phyloP scores from a whole-genome alignment of 2,797 vertebrate species.

The Enoplosus armatus region DNA sequence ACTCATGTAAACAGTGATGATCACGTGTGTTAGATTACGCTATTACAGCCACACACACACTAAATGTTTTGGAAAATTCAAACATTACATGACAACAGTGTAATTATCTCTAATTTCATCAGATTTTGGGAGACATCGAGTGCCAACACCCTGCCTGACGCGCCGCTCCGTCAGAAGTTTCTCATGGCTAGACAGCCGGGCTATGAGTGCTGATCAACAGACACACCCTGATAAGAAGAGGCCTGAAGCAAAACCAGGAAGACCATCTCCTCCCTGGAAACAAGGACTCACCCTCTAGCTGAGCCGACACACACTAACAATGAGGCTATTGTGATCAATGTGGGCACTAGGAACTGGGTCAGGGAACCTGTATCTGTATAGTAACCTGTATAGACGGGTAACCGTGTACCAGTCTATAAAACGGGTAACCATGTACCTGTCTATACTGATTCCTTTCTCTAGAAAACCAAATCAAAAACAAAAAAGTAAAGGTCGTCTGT shows the following conservation, averaged over 20 bases:
- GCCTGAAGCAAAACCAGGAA: slow-evolving; percentile 80
- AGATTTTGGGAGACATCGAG: slow-evolving; percentile 45
- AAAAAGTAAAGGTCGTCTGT: background rate
- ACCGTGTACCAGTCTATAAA: too few species aligned
- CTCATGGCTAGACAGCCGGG: slow-evolving; percentile 74
- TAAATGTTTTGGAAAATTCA: slow-evolving; percentile 14
- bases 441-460: background rate
- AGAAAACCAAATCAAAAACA: background rate
- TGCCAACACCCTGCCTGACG: slow-evolving; percentile 62
- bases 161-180: slow-evolving; percentile 63
- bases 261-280: slow-evolving; percentile 83
- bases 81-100: slow-evolving; percentile 12
- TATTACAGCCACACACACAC: background rate
- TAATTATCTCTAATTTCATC: slow-evolving; percentile 57
- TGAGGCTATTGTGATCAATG: slow-evolving; percentile 58
- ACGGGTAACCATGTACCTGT: background rate
- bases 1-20: slow-evolving; percentile 4
- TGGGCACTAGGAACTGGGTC: slow-evolving; percentile 40
- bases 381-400: too few species aligned
- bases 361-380: slow-evolving; percentile 1
- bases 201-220: slow-evolving; percentile 62
- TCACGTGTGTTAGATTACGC: slow-evolving; percentile 3
- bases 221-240: slow-evolving; percentile 86
- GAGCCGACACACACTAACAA: slow-evolving; percentile 58
- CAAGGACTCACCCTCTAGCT: slow-evolving; percentile 62